Conservation (phyloP, 2,113 vertebrate species). For the Petaurus breviceps region DNA sequence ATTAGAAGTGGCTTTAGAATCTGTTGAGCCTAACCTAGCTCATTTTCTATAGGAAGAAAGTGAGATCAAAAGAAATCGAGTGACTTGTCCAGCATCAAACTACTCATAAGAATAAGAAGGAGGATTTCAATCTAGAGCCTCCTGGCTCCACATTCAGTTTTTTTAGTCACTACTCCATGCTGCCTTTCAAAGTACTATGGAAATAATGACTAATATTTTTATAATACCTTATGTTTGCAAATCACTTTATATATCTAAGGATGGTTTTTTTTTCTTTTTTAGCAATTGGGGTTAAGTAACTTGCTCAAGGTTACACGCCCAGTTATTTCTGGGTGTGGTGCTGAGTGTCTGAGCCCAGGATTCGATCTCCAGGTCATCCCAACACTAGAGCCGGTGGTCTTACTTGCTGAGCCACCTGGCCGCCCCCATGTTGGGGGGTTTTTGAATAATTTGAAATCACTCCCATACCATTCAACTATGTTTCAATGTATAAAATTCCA, state of each 20-base stretch:
- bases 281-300: too few relatives aligned
- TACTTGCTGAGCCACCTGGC: too few relatives aligned
- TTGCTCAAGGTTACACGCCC: too few relatives aligned
- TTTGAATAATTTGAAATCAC: neutral
- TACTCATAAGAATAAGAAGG: neutral
- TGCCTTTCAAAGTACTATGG: neutral
- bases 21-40: neutral
- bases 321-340: too few relatives aligned
- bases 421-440: too few relatives aligned
- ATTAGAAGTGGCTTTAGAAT: neutral
- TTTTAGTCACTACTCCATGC: neutral
- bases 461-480: neutral
- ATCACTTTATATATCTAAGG: neutral
- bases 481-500: neutral
- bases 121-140: neutral
- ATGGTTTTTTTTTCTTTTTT: too few relatives aligned
- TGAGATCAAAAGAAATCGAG: neutral
- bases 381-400: too few relatives aligned
- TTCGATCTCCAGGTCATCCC: too few relatives aligned
- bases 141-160: neutral
- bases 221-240: neutral
- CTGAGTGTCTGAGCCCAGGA: too few relatives aligned
- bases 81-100: neutral
- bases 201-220: neutral
- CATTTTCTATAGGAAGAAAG: neutral